These are phyloP conservation scores for Ceratina calcarata DNA, from an alignment of 1,140 invertebrate genomes.

Conservation along the genomic window DNA sequence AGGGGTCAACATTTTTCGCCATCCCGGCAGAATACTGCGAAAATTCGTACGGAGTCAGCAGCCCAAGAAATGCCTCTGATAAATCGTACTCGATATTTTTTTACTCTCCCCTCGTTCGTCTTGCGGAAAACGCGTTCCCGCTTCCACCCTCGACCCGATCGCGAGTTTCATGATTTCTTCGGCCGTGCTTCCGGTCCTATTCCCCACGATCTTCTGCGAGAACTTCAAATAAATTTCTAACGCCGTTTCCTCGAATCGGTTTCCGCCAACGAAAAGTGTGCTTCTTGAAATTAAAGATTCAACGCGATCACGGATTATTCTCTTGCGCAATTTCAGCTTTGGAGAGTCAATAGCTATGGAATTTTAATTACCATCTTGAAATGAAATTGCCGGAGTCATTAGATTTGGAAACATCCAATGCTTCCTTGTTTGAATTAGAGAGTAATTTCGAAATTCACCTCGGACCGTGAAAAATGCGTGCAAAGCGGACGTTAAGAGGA, in stretches of 20 bases:
- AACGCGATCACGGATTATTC: no score
- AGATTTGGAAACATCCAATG: no score
- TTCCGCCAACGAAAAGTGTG: no score
- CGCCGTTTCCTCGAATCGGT: no score
- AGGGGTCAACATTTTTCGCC: constrained; percentile 41
- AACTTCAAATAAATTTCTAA: no score
- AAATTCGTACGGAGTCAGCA: constrained; percentile 46
- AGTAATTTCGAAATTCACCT: no score
- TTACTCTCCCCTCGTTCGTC: constrained; percentile 47
- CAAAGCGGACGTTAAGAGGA: not conserved
- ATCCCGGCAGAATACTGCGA: constrained; percentile 13
- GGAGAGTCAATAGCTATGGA: no score
- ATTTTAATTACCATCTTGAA: no score
- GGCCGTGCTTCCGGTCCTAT: constrained; percentile 64
- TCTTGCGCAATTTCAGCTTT: no score
- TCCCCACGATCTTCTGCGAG: constrained; percentile 19
- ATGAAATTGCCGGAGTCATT: no score
- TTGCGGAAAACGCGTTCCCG: constrained; percentile 57
- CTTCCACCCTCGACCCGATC: constrained; percentile 31
- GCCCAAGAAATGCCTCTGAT: constrained; percentile 66
- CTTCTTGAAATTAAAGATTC: no score
- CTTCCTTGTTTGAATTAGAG: no score
- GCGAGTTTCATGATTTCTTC: constrained; percentile 69
- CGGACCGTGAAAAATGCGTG: not conserved
- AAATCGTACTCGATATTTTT: constrained; percentile 73